Percentiles rank a stretch among this genome's conserved stretches.
These are phyloP conservation scores for Limnodromus scolopaceus DNA, from an alignment of 2,797 vertebrate species.

Conservation along the genomic window DNA sequence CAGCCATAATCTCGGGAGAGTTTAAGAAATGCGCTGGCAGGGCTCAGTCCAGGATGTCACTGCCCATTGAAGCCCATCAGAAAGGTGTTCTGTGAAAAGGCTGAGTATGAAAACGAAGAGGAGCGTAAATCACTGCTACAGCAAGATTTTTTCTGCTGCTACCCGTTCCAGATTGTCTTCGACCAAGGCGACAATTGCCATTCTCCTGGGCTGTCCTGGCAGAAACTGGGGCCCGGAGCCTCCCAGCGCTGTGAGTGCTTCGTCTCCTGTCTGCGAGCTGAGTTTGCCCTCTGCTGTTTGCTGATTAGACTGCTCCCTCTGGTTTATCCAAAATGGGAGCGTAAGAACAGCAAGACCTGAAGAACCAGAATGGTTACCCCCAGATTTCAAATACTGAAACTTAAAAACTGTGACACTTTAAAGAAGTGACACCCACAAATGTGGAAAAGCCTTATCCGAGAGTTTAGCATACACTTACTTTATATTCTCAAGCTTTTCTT, in stretches of 20 bases:
- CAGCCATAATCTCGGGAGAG: neutral
- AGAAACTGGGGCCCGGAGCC: fast-evolving
- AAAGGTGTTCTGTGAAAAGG: neutral
- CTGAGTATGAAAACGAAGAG: neutral
- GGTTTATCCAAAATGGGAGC: neutral
- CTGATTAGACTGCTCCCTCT: neutral
- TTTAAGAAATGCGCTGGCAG: neutral
- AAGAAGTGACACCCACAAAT: neutral
- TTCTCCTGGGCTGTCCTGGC: neutral
- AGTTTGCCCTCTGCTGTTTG: slow-evolving; percentile 67
- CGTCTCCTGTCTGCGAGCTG: neutral
- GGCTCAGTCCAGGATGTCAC: neutral
- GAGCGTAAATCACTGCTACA: neutral
- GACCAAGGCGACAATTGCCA: neutral
- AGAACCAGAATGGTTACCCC: neutral
- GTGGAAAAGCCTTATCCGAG: neutral
- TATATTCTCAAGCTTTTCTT: neutral
- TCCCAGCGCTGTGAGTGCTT: fast-evolving
- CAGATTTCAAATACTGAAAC: neutral
- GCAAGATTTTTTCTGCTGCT: neutral
- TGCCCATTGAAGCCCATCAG: neutral
- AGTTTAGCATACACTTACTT: neutral
- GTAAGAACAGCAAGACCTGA: neutral
- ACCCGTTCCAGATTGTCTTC: neutral
- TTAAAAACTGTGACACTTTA: neutral